Evolutionary conservation across 2,113 vertebrate species (phyloP).

Genomic region (Tamias sibiricus): DNA sequence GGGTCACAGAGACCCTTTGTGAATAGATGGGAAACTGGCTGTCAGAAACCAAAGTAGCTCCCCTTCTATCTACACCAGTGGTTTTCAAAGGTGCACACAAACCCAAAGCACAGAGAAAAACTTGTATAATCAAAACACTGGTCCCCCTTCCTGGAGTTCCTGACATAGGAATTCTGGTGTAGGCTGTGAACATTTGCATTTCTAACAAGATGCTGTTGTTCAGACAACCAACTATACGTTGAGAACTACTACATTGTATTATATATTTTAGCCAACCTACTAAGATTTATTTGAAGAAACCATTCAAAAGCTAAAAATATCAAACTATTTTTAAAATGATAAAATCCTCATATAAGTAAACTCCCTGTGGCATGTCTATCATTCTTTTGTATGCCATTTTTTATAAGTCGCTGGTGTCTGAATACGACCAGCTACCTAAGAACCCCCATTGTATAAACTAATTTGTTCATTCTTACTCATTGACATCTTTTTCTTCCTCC

Average conservation of each 20-base stretch:
- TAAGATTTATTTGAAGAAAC: slow-evolving; percentile 2
- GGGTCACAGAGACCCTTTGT: background rate
- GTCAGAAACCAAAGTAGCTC: background rate
- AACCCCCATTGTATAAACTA: rapidly evolving
- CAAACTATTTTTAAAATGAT: background rate
- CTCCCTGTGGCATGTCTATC: background rate
- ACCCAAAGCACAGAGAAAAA: background rate
- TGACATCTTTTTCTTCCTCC: background rate
- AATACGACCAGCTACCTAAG: background rate
- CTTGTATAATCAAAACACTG: background rate
- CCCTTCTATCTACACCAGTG: background rate
- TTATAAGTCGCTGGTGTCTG: background rate
- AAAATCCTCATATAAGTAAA: background rate
- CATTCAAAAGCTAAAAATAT: background rate
- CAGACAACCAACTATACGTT: background rate
- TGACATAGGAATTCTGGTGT: background rate
- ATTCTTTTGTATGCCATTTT: background rate
- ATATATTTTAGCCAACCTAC: background rate
- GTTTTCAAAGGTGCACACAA: background rate
- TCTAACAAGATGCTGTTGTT: background rate
- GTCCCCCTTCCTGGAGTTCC: background rate
- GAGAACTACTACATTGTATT: background rate
- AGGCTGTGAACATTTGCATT: background rate
- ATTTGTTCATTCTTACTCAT: background rate
- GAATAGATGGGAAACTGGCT: background rate